phyloP scores from a whole-genome alignment of 1,140 invertebrate species.

The Drosophila sulfurigaster region DNA sequence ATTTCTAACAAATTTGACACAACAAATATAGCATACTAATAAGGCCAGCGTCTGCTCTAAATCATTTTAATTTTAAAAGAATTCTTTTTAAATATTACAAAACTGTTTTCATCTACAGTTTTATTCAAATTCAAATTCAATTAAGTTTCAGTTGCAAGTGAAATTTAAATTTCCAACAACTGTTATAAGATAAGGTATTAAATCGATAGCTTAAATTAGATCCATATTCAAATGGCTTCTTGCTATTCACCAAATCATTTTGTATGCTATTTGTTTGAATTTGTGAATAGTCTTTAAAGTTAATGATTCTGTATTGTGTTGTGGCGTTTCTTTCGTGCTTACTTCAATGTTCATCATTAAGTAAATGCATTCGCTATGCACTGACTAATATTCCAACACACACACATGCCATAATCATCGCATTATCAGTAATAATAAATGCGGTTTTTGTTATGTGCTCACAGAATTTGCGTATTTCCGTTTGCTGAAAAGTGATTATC shows the following conservation, averaged over 20 bases:
- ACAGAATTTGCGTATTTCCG: slow-evolving; percentile 32
- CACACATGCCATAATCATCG: slow-evolving; percentile 46
- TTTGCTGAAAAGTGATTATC: slow-evolving; percentile 56
- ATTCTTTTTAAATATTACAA: too few relatives aligned
- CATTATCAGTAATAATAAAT: slow-evolving; percentile 72
- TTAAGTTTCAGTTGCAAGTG: too few relatives aligned
- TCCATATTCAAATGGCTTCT: too few relatives aligned
- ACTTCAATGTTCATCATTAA: slow-evolving; percentile 25
- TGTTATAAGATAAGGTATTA: too few relatives aligned
- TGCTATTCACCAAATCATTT: neutral
- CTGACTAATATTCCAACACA: neutral
- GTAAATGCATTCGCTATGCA: slow-evolving; percentile 1
- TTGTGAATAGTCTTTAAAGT: neutral
- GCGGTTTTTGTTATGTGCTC: slow-evolving; percentile 51
- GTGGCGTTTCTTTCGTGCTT: slow-evolving; percentile 27
- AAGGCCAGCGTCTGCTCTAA: too few relatives aligned
- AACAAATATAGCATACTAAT: too few relatives aligned
- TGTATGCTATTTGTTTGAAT: neutral
- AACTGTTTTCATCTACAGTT: too few relatives aligned
- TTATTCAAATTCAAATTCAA: too few relatives aligned
- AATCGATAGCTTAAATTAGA: too few relatives aligned
- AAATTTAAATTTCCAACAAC: too few relatives aligned
- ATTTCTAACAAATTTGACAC: too few relatives aligned
- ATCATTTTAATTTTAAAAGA: too few relatives aligned
- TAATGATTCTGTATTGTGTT: slow-evolving; percentile 1